Evolutionary conservation across 2,797 vertebrate genomes (phyloP), one percentile per base, ranked within the genome.

Genomic region (Denticeps clupeoides): DNA sequence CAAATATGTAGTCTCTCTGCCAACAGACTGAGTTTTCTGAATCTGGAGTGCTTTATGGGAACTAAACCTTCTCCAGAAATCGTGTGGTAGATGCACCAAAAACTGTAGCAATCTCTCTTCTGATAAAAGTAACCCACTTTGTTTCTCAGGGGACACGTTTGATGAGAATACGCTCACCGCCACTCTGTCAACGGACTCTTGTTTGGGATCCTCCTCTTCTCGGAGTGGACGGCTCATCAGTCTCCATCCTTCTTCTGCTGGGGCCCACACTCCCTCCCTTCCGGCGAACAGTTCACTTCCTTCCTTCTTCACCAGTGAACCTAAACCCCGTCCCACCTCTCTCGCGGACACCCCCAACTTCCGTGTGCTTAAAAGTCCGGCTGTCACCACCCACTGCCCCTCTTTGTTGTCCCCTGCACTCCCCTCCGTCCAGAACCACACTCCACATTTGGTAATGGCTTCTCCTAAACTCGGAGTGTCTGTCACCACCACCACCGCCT

Each of bases 391-490:
- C 60, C 32, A 55, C 21, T 12, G 53, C 47, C 47, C 51, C 24
- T 35, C 50, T 22, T 42, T 60, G 22, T 55, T 62, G 29, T 56
- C 53, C 5, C 51, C 51, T 46, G 21, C 48, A 0, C 70, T 63
- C 56, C 62, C 62, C 58, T 54, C 59, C 51, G 62, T 43, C 18
- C 60, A 63, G 27, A 47, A 16, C 55, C 53, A 58, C 46, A 48
- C 55, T 12, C 46, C 54, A 26, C 47, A 57, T 45, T 56, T 60
- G 58, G 59, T 68, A 50, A 86, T 86, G 83, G 83, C 82, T 18
- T 86, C 83, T 64, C 83, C 83, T 11, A 86, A 86, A 65, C 55
- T 86, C 47, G 83, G 82, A 12, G 56, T 86, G 46, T 84, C 82
- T 35, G 78, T 83, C 59, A 82, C 81, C 51, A 83, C 79, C 55